A percentile compares a stretch with the other conserved stretches of the same genome.
Evolutionary conservation across 37 sponge, comb jelly and placozoan genomes (phyloP).

Genomic region (Beroe ovata): DNA sequence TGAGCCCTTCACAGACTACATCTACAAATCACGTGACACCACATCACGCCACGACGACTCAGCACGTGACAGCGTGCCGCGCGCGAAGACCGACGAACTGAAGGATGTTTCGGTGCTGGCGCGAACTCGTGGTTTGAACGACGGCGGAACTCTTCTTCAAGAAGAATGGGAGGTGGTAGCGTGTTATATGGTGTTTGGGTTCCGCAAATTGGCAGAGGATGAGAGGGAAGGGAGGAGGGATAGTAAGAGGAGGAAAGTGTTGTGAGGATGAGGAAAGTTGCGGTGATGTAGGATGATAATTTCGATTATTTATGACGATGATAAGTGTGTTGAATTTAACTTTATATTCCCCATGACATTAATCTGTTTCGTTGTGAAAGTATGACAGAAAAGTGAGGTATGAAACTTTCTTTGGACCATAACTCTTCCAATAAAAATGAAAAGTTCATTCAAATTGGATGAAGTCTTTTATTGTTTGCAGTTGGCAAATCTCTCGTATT

Average conservation of each 20-base stretch:
- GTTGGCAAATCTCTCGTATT: no score
- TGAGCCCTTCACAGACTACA: constrained; percentile 48
- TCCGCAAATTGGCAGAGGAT: constrained; percentile 5
- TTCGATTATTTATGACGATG: no score
- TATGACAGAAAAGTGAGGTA: no score
- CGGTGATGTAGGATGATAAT: no score
- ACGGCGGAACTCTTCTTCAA: constrained; percentile 79
- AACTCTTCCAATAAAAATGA: no score
- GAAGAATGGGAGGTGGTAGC: constrained; percentile 84
- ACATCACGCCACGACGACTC: background rate
- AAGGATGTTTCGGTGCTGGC: constrained; percentile 46
- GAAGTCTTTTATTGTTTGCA: no score
- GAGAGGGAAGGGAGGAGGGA: constrained; percentile 62
- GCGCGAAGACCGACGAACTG: background rate
- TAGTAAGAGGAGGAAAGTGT: constrained; percentile 40
- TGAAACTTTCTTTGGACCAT: no score
- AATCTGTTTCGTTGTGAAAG: no score
- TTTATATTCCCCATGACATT: no score
- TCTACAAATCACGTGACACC: constrained; percentile 4
- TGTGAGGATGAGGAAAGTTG: background rate
- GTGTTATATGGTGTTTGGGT: constrained; percentile 63
- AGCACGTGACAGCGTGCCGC: background rate
- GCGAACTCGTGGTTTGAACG: constrained; percentile 27
- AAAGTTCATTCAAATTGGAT: no score
- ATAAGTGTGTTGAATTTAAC: no score